Evolutionary conservation across 1,140 invertebrate genomes (phyloP), one percentile per base, ranked within the genome.

Genomic region (Metaphire vulgaris): DNA sequence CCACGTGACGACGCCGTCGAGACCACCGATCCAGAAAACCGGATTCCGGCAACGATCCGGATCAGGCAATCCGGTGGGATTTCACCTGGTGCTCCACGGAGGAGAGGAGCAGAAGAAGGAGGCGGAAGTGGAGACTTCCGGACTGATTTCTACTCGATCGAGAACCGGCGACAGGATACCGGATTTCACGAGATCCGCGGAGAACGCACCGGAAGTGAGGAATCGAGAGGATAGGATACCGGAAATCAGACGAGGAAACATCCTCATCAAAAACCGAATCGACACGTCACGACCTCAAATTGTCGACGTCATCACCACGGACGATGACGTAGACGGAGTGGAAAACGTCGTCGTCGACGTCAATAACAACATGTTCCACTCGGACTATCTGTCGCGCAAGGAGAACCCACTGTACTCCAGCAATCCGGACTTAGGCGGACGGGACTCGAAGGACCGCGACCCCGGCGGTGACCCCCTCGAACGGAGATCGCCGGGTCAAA

Each of bases 391-490:
- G 41, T 34, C 71, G 33, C 33, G 68, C 14, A 33, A 64, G 21
- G 75, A 76, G 69, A 76, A 76, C 33, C 75, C 75, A 1, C 31
- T 76, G 67, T 76, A 76, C 69, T 72, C 75, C 31, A 34, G 31
- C 31, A 33, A 76, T n/a, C 68, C 34, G 34, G 75, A 76, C 41
- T 56, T 56, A 21, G 21, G 21, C 41, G 21, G 41, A 56, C 21
- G 6, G 41, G 41, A 56, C 21, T 6, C 6, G 6, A 21, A 56
- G 6, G 41, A 56, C 6, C 6, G 41, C 41, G 41, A 56, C 41
- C 21, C n/a, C n/a, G n/a, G n/a, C n/a, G n/a, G n/a, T n/a, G n/a
- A n/a, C n/a, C n/a, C n/a, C n/a, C n/a, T n/a, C n/a, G n/a, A n/a
- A n/a, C n/a, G n/a, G n/a, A n/a, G n/a, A n/a, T n/a, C n/a, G n/a